These are phyloP conservation scores for Syngnathus scovelli DNA, from an alignment of 2,113 vertebrate species.

Conservation along the genomic window DNA sequence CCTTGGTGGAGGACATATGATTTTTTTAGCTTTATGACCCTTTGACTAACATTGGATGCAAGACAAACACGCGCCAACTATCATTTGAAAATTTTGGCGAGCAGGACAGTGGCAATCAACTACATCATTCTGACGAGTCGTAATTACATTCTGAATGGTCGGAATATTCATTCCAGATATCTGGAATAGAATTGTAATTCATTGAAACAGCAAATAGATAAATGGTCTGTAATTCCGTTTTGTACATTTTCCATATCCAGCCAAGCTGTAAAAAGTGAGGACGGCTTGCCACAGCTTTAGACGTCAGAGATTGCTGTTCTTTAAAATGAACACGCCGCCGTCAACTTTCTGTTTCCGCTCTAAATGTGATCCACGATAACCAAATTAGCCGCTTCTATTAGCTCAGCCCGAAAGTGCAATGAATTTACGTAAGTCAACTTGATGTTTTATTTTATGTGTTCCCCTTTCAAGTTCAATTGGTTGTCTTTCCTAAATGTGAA, in stretches of 20 bases:
- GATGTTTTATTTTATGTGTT: conserved; percentile 23
- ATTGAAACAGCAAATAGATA: neutral
- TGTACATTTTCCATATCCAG: neutral
- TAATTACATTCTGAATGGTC: neutral
- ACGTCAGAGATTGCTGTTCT: conserved; percentile 8
- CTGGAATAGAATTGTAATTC: neutral
- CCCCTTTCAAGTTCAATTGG: conserved; percentile 15
- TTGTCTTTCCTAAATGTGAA: conserved; percentile 35
- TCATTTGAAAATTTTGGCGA: too few relatives aligned
- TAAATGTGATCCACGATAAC: conserved; percentile 34
- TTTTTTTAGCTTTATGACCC: too few relatives aligned
- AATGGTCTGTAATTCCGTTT: neutral
- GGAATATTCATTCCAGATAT: neutral
- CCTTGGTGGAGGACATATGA: neutral
- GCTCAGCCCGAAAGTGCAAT: conserved; percentile 28
- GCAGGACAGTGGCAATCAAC: too few relatives aligned
- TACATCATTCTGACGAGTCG: too few relatives aligned
- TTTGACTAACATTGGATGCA: too few relatives aligned
- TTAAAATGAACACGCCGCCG: neutral
- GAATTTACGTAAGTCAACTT: conserved; percentile 35
- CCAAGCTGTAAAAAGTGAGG: too few relatives aligned
- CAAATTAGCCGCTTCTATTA: conserved; percentile 44
- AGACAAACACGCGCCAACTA: too few relatives aligned
- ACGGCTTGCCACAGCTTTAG: neutral
- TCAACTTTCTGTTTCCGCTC: conserved; percentile 39